Conservation (phyloP, 2,888 invertebrate genomes). For the Zonitis immaculata region DNA sequence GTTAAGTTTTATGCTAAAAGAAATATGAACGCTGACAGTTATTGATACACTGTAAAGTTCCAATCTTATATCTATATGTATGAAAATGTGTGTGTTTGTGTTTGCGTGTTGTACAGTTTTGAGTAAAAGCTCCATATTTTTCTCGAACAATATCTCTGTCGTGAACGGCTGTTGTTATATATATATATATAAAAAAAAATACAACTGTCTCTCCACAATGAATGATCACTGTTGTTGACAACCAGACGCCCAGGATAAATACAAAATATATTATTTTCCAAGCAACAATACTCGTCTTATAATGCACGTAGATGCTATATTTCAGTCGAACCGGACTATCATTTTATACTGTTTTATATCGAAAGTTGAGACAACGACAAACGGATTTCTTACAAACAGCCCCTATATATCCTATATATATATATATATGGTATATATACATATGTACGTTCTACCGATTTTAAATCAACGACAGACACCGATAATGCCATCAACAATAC, state of each 20-base stretch:
- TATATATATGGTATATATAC: too few relatives aligned
- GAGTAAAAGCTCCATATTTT: slow-evolving; percentile 27
- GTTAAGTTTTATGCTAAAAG: neutral
- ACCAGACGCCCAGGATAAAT: slow-evolving; percentile 38
- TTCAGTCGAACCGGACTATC: slow-evolving; percentile 13
- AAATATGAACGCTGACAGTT: slow-evolving; percentile 15
- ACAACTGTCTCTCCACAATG: slow-evolving; percentile 35
- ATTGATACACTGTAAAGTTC: slow-evolving; percentile 15
- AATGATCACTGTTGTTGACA: slow-evolving; percentile 44
- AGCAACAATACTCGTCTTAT: slow-evolving; percentile 21
- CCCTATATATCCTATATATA: too few relatives aligned
- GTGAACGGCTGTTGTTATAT: slow-evolving; percentile 23
- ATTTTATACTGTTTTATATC: neutral
- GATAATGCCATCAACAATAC: neutral
- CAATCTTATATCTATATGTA: slow-evolving; percentile 5
- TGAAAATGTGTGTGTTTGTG: too few relatives aligned
- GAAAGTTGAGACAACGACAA: neutral
- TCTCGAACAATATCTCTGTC: slow-evolving; percentile 28
- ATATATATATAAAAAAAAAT: neutral
- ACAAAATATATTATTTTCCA: slow-evolving; percentile 34
- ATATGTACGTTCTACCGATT: too few relatives aligned
- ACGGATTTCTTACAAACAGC: neutral
- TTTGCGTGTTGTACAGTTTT: slow-evolving; percentile 20
- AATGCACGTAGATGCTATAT: slow-evolving; percentile 22
- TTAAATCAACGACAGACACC: neutral